Base-by-base conservation (phyloP, 2,888 invertebrate genomes). In the Sicus ferrugineus region DNA sequence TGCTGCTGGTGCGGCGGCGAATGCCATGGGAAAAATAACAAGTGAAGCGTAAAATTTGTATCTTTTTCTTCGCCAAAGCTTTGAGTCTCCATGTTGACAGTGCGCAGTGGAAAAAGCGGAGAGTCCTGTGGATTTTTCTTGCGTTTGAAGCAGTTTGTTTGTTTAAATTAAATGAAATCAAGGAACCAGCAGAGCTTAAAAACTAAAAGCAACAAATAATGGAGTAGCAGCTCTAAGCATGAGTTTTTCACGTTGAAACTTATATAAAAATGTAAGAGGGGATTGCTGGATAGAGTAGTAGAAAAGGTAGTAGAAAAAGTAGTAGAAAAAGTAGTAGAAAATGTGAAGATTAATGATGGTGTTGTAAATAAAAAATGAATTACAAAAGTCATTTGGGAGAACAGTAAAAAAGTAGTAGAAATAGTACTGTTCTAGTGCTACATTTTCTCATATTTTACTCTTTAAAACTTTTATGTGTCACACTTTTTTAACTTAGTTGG, bases 11-110 rank as follows among this genome's bases (percentile, higher is more conserved):
- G 68, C 72, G 9, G 30, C 48, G 14, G 11, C 63, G 48, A 31
- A 65, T 80, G 68, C 70, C 70, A 70, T 69, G 73, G 72, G 62
- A 72, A 70, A 72, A 68, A 70, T 70, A 70, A 67, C 63, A 72
- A 72, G 58, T 68, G 70, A 72, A 66, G 70, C 59, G 70, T 62
- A 66, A 72, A 70, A 65, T 64, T 67, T 59, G 16, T 26, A n/a
- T 16, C 46, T 62, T 63, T 38, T 68, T 63, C 30, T 65, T 34
- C 7, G 61, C 26, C 34, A 38, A 59, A 11, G 48, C 23, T 59
- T 31, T 54, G 54, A 6, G 34, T 50, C 4, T 26, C 19, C 34
- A n/a, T 26, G 46, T 48, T 16, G 19, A 58, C 28, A 59, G 3
- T 14, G 16, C 30, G 28, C 38, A 31, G 11, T 11, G n/a, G 42